Evolutionary conservation across 2,113 vertebrate genomes (phyloP).

Genomic region (Osmerus mordax): DNA sequence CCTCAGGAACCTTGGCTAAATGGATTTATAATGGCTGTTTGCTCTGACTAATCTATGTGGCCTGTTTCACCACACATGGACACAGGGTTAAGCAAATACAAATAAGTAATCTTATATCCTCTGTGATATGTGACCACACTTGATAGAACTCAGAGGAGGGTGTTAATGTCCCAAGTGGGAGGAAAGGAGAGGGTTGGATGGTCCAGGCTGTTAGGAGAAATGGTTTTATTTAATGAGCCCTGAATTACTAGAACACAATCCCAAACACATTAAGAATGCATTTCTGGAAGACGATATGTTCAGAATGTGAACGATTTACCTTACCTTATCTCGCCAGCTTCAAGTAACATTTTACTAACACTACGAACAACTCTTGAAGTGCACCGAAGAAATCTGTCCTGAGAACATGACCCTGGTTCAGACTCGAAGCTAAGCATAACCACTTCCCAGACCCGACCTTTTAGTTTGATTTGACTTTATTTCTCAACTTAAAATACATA

Average conservation of each 20-base stretch:
- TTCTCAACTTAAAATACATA: too few relatives aligned
- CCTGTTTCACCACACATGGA: constrained; percentile 32
- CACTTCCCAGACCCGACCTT: too few relatives aligned
- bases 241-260: constrained; percentile 8
- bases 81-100: constrained; percentile 48
- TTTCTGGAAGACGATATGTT: constrained; percentile 9
- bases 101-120: constrained; percentile 15
- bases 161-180: constrained; percentile 14
- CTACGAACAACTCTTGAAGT: too few relatives aligned
- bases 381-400: too few relatives aligned
- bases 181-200: constrained; percentile 10
- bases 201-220: constrained; percentile 12
- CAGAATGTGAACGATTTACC: background rate
- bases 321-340: constrained; percentile 9
- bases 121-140: constrained; percentile 12
- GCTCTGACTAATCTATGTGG: constrained; percentile 35
- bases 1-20: constrained; percentile 32
- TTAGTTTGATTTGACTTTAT: too few relatives aligned
- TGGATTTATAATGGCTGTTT: constrained; percentile 57
- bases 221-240: constrained; percentile 12
- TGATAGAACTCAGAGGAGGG: constrained; percentile 11
- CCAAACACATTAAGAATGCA: constrained; percentile 14
- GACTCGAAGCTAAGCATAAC: too few relatives aligned
- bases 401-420: too few relatives aligned
- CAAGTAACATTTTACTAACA: background rate